A percentile compares a stretch with the other conserved stretches of the same genome.
Evolutionary conservation across 2,113 vertebrate species (phyloP).

Genomic region (Numenius arquata): DNA sequence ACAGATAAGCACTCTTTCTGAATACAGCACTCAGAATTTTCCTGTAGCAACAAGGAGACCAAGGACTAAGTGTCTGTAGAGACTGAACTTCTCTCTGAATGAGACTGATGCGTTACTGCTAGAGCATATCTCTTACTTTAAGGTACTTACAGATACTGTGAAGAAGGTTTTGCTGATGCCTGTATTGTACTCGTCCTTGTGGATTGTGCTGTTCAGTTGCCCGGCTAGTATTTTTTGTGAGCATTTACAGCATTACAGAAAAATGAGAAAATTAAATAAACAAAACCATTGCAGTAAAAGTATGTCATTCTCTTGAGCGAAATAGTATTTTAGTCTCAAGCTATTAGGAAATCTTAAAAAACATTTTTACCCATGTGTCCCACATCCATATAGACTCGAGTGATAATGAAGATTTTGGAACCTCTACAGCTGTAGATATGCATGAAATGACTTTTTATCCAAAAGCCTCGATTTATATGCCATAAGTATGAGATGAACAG

Average conservation of each 20-base stretch:
- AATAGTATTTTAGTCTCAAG: neutral
- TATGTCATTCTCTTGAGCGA: neutral
- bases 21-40: neutral
- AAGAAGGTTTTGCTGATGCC: neutral
- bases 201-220: neutral
- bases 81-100: neutral
- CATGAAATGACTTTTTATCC: neutral
- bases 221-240: neutral
- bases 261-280: neutral
- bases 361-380: neutral
- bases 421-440: neutral
- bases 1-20: neutral
- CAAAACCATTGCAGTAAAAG: neutral
- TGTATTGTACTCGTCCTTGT: neutral
- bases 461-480: accelerated
- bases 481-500: neutral
- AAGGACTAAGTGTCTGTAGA: neutral
- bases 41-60: neutral
- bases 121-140: neutral
- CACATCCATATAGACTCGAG: neutral
- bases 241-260: neutral
- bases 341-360: neutral
- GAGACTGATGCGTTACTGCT: neutral
- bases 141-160: neutral
- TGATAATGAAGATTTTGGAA: neutral